phyloP scores from a whole-genome alignment of 2,113 vertebrate species.

The Brienomyrus brachyistius region DNA sequence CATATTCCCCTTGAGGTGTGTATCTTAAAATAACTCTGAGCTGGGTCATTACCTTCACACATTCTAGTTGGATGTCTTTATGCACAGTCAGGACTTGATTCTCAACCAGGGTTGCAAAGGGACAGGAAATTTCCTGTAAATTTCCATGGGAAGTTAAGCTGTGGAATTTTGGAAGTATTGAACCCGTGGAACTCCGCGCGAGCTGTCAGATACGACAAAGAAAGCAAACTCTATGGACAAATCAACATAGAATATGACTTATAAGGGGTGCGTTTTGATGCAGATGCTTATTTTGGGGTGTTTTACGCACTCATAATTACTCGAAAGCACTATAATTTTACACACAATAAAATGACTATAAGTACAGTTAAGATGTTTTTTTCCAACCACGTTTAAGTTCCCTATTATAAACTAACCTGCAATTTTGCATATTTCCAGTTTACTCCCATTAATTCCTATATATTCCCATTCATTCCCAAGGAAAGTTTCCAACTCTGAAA shows the following conservation, averaged over 20 bases:
- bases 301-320: not conserved
- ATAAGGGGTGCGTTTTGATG: not conserved
- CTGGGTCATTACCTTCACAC: not conserved
- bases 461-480: not conserved
- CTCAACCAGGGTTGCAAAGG: not conserved
- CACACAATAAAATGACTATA: not conserved
- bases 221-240: not conserved
- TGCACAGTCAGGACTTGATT: not conserved
- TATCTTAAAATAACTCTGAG: not conserved
- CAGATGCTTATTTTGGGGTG: not conserved
- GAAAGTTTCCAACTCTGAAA: not conserved
- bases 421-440: not conserved
- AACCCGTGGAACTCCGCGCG: not conserved
- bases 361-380: not conserved
- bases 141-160: not conserved
- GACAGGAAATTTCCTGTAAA: not conserved
- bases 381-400: not conserved
- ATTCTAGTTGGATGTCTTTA: not conserved
- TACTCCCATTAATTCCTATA: not conserved
- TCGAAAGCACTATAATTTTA: not conserved
- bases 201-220: not conserved
- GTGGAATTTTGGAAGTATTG: not conserved
- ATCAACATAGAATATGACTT: not conserved
- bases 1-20: not conserved
- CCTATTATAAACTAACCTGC: not conserved